A percentile compares a stretch with the other conserved stretches of the same genome.
Evolutionary conservation across 2,113 vertebrate species (phyloP).

Genomic region (Choloepus hoffmanni): DNA sequence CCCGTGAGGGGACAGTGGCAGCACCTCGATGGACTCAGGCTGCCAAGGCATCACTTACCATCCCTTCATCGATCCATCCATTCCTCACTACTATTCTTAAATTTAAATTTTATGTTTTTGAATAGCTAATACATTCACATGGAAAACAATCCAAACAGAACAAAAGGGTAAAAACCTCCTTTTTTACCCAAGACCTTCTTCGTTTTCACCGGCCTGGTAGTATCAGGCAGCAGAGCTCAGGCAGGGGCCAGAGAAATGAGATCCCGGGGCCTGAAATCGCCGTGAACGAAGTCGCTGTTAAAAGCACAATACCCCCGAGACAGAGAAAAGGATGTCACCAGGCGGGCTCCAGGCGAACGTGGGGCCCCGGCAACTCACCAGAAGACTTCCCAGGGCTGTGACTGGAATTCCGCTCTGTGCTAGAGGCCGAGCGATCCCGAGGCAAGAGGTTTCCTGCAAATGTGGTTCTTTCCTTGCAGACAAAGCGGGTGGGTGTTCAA

Average conservation of each 20-base stretch:
- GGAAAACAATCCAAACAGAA: conserved; percentile 23
- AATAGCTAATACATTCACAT: not conserved
- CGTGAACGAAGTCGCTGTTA: not conserved
- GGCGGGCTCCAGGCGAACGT: not conserved
- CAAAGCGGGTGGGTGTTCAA: not conserved
- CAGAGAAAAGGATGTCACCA: not conserved
- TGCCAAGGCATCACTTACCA: not conserved
- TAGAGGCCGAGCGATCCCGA: not conserved
- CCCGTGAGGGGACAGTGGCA: not conserved
- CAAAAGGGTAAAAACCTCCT: not conserved
- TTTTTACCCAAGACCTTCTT: not conserved
- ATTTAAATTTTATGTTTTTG: not conserved
- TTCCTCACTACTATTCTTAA: not conserved
- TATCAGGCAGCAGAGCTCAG: not conserved
- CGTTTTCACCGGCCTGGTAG: not conserved
- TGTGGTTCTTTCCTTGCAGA: not conserved
- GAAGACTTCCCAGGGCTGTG: not conserved
- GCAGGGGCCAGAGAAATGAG: not conserved
- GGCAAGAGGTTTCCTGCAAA: not conserved
- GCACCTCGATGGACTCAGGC: accelerated
- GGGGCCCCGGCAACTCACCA: not conserved
- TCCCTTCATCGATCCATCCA: not conserved
- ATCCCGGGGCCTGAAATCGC: not conserved
- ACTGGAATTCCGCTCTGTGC: not conserved
- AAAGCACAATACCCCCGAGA: not conserved